Evolutionary conservation across 2,888 invertebrate genomes (phyloP), one percentile per base, ranked within the genome.

Genomic region (Clunio marinus): DNA sequence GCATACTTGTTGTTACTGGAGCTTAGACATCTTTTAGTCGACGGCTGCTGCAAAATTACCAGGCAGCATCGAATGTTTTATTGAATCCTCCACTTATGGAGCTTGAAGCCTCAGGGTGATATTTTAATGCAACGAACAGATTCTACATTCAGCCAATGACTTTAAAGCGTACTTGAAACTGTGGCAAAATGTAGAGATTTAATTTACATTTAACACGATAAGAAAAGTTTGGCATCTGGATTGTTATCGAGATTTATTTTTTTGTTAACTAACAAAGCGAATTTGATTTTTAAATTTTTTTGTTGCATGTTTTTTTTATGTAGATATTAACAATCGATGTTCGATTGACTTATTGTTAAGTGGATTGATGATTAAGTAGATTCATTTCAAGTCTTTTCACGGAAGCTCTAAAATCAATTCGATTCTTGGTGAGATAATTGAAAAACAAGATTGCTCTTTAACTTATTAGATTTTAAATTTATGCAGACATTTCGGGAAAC

Each of bases 11-110:
- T 15, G 41, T 15, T 51, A 20, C 51, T 51, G 51, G 4, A 17
- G 51, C 51, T 51, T 41, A 8, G 17, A 51, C 2, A 17, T 7
- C 22, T 20, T 4, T 17, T 25, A 15, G 25, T 35, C 8, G n/a
- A n/a, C n/a, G n/a, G n/a, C n/a, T n/a, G n/a, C n/a, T 28, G 45
- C 45, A 28, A 35, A 63, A 66, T 66, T 55, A 25, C 57, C 32
- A 25, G 51, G 51, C 51, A 4, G 22, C 5, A 22, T 22, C 17
- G 5, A 32, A 13, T 13, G 35, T 32, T 20, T 35, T 37, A 41
- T 41, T 41, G 41, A 41, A 5, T 62, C 41, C 22, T 24, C 25
- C 25, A 13, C 25, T 58, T 7, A 25, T 60, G 27, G 35, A 37
- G 28, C 25, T 20, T 59, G 15, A 28, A 28, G 35, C 28, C 59